Evolutionary conservation across 2,888 invertebrate species (phyloP), one percentile per base, ranked within the genome.

Genomic region (Cylloceria caligata): DNA sequence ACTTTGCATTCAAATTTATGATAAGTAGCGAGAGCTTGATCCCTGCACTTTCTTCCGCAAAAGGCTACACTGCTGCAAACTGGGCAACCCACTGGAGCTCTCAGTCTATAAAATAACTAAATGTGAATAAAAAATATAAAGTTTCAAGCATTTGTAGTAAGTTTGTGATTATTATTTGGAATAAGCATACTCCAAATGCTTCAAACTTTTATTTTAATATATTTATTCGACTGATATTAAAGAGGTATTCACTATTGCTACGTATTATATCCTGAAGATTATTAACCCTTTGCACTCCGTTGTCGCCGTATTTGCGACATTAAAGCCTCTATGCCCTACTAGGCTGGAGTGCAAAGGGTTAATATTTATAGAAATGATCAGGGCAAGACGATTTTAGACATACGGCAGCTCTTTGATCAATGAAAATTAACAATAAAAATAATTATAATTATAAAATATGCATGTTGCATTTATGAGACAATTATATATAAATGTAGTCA

Each of bases 11-110:
- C 97, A 89, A 95, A 95, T 39, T 93, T 93, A 91, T 97, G 97
- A 89, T 97, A 97, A 0, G 95, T 94, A 2, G 93, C 90, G 0
- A 95, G 87, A 0, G 97, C 97, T 1, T 91, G 90, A 49, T 96
- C 95, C 84, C 95, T 94, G 90, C 97, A 97, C 69, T 93, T 92
- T 0, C 93, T 88, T 0, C 95, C 94, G 90, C 97, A 97, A 92
- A 97, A 97, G 0, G 96, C 97, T 0, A 97, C 95, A 52, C 95
- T 96, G 0, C 96, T 95, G 90, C 97, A 97, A 11, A 94, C 94
- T 0, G 95, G 93, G 87, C 97, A 97, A 84, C 96, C 95, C 5
- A 96, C 93, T 0, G 97, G 96, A 0, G 96, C 95, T 79, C 94
- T 93, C 60, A 96, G 88, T 83, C 96, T 95, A n/a, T n/a, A 82